Conservation (phyloP, 2,888 invertebrate species). For the Galeruca laticollis region DNA sequence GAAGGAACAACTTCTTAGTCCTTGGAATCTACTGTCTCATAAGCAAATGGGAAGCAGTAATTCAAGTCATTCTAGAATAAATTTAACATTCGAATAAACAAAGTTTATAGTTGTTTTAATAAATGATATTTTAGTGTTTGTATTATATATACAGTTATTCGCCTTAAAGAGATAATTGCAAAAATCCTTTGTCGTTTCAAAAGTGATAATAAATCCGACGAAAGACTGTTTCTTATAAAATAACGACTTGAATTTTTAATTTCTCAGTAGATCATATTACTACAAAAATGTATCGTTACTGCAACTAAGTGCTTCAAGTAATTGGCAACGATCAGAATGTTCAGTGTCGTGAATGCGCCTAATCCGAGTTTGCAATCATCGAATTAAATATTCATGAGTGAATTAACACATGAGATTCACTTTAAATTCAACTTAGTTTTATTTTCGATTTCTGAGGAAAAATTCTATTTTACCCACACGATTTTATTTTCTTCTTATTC, state of each 20-base stretch:
- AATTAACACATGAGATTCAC: slow-evolving; percentile 51
- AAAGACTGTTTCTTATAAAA: not conserved
- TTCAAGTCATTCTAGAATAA: too few relatives aligned
- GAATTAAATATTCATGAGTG: slow-evolving; percentile 65
- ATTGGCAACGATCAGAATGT: slow-evolving; percentile 58
- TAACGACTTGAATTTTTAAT: slow-evolving; percentile 1
- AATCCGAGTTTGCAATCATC: slow-evolving; percentile 58
- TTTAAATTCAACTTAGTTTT: slow-evolving; percentile 47
- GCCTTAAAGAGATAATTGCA: too few relatives aligned
- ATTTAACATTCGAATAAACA: too few relatives aligned
- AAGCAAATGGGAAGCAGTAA: too few relatives aligned
- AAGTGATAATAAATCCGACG: not conserved
- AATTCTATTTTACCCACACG: not conserved
- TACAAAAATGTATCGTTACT: slow-evolving; percentile 25
- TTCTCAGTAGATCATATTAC: slow-evolving; percentile 20
- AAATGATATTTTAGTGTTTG: too few relatives aligned
- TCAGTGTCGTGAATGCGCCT: slow-evolving; percentile 57
- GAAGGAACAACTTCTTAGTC: too few relatives aligned
- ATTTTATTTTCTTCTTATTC: not conserved
- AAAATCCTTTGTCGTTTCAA: too few relatives aligned
- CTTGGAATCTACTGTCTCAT: too few relatives aligned
- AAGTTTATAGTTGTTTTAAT: too few relatives aligned
- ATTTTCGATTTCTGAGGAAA: slow-evolving; percentile 15
- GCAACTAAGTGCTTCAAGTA: slow-evolving; percentile 52
- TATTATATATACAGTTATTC: too few relatives aligned